These are phyloP conservation scores for Poecilia wingei DNA, from an alignment of 2,797 vertebrate species.

Conservation along the genomic window DNA sequence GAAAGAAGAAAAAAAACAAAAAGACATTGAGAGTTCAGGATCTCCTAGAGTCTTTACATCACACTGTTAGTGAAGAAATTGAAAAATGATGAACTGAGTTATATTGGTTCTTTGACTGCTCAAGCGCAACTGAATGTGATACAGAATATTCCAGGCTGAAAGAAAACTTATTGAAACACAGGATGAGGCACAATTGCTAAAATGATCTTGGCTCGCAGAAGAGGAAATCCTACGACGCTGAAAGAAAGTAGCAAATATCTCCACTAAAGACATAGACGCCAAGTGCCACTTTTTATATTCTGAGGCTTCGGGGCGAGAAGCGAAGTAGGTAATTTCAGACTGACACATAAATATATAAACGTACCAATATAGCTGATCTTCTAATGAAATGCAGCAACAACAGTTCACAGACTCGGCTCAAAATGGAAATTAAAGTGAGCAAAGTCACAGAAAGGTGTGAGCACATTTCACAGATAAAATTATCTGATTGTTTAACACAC, in stretches of 20 bases:
- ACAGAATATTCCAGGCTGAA: conserved; percentile 32
- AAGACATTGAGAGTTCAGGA: conserved; percentile 42
- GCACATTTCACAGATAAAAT: not conserved
- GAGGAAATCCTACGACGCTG: conserved; percentile 40
- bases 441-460: conserved; percentile 8
- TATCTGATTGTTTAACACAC: not conserved
- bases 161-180: conserved; percentile 56
- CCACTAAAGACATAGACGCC: conserved; percentile 37
- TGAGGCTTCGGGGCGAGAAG: conserved; percentile 16
- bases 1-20: conserved; percentile 9
- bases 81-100: not conserved
- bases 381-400: conserved; percentile 16
- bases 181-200: conserved; percentile 43
- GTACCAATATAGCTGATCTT: not conserved
- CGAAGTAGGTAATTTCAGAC: conserved; percentile 15
- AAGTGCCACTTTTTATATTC: conserved; percentile 27
- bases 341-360: conserved; percentile 28
- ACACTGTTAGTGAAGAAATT: conserved; percentile 9
- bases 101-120: conserved; percentile 22
- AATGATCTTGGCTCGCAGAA: conserved; percentile 43
- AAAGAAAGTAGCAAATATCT: conserved; percentile 35
- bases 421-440: conserved; percentile 5
- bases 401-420: not conserved
- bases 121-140: conserved; percentile 34
- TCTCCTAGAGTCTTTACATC: conserved; percentile 52